Evolutionary conservation across 1,140 invertebrate species (phyloP).

Genomic region (Euura lappo): DNA sequence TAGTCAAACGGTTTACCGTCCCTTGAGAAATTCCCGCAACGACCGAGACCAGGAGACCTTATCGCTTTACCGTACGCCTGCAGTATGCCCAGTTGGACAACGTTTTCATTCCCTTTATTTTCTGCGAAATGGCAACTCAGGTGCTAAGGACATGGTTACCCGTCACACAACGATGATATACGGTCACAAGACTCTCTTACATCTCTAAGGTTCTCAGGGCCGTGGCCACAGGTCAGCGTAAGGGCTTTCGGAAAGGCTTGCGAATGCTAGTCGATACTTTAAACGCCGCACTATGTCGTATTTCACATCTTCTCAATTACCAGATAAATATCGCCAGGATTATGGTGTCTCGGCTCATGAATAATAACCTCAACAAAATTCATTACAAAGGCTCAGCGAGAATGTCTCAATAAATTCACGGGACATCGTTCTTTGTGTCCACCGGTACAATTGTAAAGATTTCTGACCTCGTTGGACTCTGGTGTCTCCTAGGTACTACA

Average conservation of each 20-base stretch:
- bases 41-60: background rate
- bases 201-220: conserved; percentile 1
- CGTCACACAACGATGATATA: conserved; percentile 2
- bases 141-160: conserved; percentile 6
- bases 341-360: too few species aligned
- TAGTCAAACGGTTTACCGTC: background rate
- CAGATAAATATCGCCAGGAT: too few species aligned
- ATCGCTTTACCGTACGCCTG: background rate
- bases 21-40: background rate
- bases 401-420: too few species aligned
- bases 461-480: too few species aligned
- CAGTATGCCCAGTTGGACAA: background rate
- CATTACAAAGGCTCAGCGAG: too few species aligned
- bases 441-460: too few species aligned
- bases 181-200: background rate
- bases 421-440: too few species aligned
- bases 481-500: too few species aligned
- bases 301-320: too few species aligned
- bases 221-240: background rate
- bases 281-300: too few species aligned
- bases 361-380: too few species aligned
- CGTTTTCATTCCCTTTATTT: conserved; percentile 7
- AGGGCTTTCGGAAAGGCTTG: background rate
- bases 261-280: too few species aligned
- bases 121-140: conserved; percentile 6